These are phyloP conservation scores for Phocides pigmalion DNA, from an alignment of 1,140 invertebrate species.

Conservation along the genomic window DNA sequence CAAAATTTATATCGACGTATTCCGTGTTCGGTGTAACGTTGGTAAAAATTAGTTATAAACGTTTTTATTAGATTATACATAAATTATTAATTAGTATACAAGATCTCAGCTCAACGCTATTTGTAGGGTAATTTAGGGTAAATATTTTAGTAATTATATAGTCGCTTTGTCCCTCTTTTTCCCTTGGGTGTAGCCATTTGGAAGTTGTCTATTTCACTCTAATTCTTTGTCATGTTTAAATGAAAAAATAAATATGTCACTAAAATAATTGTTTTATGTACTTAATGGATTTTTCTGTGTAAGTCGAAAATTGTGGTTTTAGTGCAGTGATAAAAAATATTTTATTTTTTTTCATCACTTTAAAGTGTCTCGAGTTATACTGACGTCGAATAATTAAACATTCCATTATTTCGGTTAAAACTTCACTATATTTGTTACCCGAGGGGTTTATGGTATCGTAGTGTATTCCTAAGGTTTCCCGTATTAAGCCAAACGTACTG, in stretches of 20 bases:
- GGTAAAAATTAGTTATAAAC: conserved; percentile 40
- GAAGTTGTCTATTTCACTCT: conserved; percentile 10
- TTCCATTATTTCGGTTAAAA: conserved; percentile 56
- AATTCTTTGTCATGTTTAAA: conserved; percentile 17
- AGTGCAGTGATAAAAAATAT: too few relatives aligned
- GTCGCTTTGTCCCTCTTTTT: conserved; percentile 60
- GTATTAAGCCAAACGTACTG: conserved; percentile 80
- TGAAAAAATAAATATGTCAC: too few relatives aligned
- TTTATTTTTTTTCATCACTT: too few relatives aligned
- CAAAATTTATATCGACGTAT: not conserved
- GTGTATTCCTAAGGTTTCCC: conserved; percentile 76
- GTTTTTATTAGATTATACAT: conserved; percentile 48
- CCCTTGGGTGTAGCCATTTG: conserved; percentile 50
- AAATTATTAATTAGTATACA: conserved; percentile 75
- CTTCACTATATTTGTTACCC: conserved; percentile 43
- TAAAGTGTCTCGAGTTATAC: too few relatives aligned
- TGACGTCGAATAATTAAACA: conserved; percentile 46
- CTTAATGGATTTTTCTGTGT: conserved; percentile 1
- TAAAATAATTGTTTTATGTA: not conserved
- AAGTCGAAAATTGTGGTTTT: too few relatives aligned
- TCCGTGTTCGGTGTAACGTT: conserved; percentile 14
- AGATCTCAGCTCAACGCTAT: conserved; percentile 82
- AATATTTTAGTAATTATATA: conserved; percentile 60
- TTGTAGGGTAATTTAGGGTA: conserved; percentile 72
- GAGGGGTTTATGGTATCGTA: conserved; percentile 60